Percentiles rank a stretch among this genome's conserved stretches.
phyloP scores from a whole-genome alignment of 2,888 invertebrate genomes.

The Lasioglossum lativentre region DNA sequence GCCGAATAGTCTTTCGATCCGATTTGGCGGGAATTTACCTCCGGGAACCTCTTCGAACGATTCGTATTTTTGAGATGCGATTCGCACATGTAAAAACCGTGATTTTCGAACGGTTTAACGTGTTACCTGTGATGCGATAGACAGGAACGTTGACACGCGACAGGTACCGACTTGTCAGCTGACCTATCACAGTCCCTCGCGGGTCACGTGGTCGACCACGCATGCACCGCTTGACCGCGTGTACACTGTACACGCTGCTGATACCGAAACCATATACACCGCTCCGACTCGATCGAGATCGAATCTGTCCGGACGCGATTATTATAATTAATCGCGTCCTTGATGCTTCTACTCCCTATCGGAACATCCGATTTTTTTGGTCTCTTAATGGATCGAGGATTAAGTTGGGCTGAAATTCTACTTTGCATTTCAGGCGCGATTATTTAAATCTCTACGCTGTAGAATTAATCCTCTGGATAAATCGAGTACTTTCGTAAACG shows the following conservation, averaged over 20 bases:
- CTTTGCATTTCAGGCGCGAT: background rate
- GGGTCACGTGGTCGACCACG: constrained; percentile 66
- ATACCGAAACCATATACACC: background rate
- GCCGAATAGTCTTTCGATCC: background rate
- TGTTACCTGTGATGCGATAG: background rate
- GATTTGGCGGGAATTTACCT: constrained; percentile 48
- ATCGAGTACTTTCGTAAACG: background rate
- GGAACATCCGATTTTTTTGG: background rate
- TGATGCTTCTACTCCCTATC: background rate
- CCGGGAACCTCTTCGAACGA: too few relatives aligned
- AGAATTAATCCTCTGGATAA: background rate
- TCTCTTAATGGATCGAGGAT: background rate
- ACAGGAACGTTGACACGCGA: constrained; percentile 29
- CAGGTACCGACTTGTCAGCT: constrained; percentile 60
- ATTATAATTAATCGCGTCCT: background rate
- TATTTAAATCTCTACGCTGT: background rate
- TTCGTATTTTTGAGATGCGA: background rate
- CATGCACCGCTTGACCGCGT: constrained; percentile 52
- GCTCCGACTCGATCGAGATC: background rate
- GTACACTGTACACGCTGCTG: constrained; percentile 14
- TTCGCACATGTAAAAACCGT: too few relatives aligned
- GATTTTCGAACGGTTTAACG: background rate
- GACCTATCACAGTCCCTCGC: constrained; percentile 63
- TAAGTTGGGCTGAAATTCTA: background rate
- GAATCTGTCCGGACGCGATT: background rate